These are phyloP conservation scores for Camelus dromedarius DNA, from an alignment of 2,113 vertebrate genomes.

Conservation along the genomic window DNA sequence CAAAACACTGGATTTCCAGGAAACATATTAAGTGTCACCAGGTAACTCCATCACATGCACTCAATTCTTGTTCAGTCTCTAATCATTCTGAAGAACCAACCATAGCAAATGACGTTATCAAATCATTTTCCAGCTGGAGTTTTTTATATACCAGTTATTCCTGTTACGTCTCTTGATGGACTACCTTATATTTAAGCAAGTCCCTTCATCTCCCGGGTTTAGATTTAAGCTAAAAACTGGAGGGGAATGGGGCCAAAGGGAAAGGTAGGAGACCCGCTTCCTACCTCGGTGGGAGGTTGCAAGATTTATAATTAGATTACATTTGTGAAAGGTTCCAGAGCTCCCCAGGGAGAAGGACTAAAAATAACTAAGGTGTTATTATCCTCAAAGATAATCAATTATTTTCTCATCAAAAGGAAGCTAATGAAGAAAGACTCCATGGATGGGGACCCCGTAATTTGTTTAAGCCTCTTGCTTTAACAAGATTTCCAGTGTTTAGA, in stretches of 20 bases:
- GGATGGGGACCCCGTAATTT: conserved; percentile 43
- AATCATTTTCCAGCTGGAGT: neutral
- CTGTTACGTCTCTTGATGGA: neutral
- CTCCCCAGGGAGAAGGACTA: neutral
- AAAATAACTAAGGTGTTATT: conserved; percentile 69
- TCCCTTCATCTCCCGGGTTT: neutral
- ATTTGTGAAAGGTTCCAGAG: conserved; percentile 13
- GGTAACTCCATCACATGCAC: neutral
- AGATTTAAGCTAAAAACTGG: neutral
- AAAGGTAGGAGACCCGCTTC: neutral
- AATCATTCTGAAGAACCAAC: neutral
- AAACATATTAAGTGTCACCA: neutral
- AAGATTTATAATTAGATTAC: conserved; percentile 60
- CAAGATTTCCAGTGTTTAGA: conserved; percentile 48
- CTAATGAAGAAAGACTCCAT: conserved; percentile 53
- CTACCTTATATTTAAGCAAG: neutral
- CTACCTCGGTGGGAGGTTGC: neutral
- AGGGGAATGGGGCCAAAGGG: neutral
- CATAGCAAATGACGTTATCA: neutral
- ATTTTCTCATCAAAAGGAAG: conserved; percentile 78
- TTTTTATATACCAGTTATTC: neutral
- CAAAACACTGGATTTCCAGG: neutral
- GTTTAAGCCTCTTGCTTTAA: conserved; percentile 57
- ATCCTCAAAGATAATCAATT: conserved; percentile 77
- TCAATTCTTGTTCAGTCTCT: neutral